Base-by-base conservation (phyloP, 2,888 invertebrate genomes). In the Argyresthia albistria region DNA sequence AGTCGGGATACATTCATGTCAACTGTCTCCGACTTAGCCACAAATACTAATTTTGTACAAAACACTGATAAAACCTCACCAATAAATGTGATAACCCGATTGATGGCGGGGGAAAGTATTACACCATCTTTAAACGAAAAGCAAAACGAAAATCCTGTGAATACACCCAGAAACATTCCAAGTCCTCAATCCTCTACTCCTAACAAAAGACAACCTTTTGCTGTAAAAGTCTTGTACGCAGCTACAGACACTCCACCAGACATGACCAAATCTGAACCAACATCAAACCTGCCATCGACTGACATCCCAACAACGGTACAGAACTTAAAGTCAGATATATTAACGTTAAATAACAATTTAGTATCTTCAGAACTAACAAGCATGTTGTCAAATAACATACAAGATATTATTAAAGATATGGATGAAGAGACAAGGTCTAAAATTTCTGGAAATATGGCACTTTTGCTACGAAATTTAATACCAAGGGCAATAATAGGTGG, bases 291-390 rank as follows among this genome's bases (percentile, higher is more conserved):
- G 69, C 67, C 70, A 68, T 70, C 82, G 68, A 82, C 82, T 73
- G 80, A 83, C 71, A 76, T 67, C 67, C 70, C 83, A 62, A 69
- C 72, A 77, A 87, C 69, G 86, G 87, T 87, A 86, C 79, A 73
- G 80, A 86, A 81, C 61, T 82, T 80, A 70, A 80, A 83, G 60
- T 84, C 86, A 67, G 84, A 86, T 78, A 76, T 86, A 66, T 76
- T 86, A 67, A 69, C 84, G 64, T 73, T 79, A 60, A 82, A 80
- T 73, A 87, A 83, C 59, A 78, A 79, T 66, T 65, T 86, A 75
- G 78, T 87, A 51, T 87, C 87, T 56, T 77, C 80, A 57, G 84
- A 82, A 82, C 80, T 87, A 87, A 87, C 87, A 73, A 86, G 86
- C 86, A 87, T 86, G 86, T 76, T 87, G 59, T 73, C 86, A 61